Base-by-base conservation (phyloP, 2,113 vertebrate genomes). In the Trinectes maculatus region DNA sequence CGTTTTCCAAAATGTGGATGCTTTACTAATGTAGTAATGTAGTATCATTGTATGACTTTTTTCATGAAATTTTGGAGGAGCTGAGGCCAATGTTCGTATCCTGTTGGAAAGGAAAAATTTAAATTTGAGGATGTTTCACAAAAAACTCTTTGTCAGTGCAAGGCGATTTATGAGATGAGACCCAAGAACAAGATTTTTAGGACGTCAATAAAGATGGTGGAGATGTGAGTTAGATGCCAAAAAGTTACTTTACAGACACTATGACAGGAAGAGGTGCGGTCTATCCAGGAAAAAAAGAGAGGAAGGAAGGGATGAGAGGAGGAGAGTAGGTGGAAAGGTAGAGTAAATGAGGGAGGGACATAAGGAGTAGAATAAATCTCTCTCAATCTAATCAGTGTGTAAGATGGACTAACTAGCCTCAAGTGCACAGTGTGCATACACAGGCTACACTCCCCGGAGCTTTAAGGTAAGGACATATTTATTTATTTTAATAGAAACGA, bases 331-430 rank as follows among this genome's bases (percentile, higher is more conserved):
- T n/a, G n/a, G n/a, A 26, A 80, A 55, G 57, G 60, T 5, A 37
- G 74, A 79, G 78, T 73, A 62, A 66, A 56, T 31, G 51, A 69
- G 51, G 68, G 67, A 74, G 79, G 73, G 81, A 66, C 47, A 69
- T 49, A 73, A 65, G 49, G 80, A 52, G 47, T 43, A 66, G 69
- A 84, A 73, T 64, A 90, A 89, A 85, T 87, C 88, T 67, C 72
- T 73, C 47, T 68, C 85, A 87, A 82, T 83, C 85, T 88, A 56
- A 78, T 85, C 83, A 84, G 81, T 39, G 69, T 51, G 42, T 61
- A 66, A 82, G 61, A 56, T 31, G 44, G 57, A 77, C 67, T 31
- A 31, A 79, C 56, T 74, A 61, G 66, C 51, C 19, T 8, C 52
- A 61, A 7, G 18, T 64, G 54, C 39, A 36, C 34, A 44, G 60